Base-by-base conservation (phyloP, 2,113 vertebrate genomes). In the Hydrolagus affinis region DNA sequence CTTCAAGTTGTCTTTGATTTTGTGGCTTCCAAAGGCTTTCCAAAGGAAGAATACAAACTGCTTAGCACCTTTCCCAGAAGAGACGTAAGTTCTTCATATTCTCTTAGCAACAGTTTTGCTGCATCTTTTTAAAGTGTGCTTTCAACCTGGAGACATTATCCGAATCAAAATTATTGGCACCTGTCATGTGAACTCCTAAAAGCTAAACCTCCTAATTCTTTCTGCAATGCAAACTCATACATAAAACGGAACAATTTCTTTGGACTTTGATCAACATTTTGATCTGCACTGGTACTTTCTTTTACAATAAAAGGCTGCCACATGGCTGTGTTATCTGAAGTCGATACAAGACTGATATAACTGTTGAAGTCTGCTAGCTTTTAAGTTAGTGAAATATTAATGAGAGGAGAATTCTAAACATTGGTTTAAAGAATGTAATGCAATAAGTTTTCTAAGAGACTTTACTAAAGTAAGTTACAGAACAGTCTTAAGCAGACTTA, bases 61-160 rank as follows among this genome's bases (percentile, higher is more conserved):
- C 95, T 99, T 91, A 98, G 97, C 90, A 99, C 98, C 94, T 99
- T 99, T 92, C 98, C 97, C 21, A 96, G 97, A 92, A 97, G 96
- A 98, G 98, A 98, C 89, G 98, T 99, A 90, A 94, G 92, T 94
- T 44, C 44, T 6, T 73, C 85, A 60, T 75, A 28, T 71, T 6
- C 28, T 85, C 21, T 73, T 85, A 64, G 32, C 25, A 57, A 59
- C 1, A 25, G 8, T 19, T 0, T n/a, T 71, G 23, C 70, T 73
- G 19, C 11, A 68, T 1, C 23, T 77, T 56, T 32, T 83, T 72
- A 30, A 21, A 9, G 32, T 32, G 15, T 68, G 28, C 23, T 11
- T 62, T 78, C 57, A 78, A 28, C 59, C 15, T 80, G 59, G 77
- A 80, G 64, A 80, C 1, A 15, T 80, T 64, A n/a, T n/a, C n/a